Evolutionary conservation across 1,140 invertebrate species (phyloP), one percentile per base, ranked within the genome.

Genomic region (Heliothis virescens): DNA sequence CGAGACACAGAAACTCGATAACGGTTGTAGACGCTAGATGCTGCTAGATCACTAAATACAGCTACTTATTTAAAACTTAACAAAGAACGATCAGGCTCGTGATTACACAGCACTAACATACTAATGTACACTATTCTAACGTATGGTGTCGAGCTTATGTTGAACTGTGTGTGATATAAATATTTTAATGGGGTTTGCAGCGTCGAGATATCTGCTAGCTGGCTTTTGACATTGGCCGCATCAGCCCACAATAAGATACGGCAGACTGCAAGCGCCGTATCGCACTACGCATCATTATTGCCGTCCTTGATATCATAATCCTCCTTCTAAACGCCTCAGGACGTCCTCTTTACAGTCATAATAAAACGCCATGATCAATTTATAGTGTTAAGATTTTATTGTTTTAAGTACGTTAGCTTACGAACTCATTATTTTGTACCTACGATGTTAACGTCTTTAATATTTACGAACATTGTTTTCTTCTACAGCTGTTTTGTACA

Each of bases 121-220:
- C 90, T 93, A 92, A 93, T 82, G 72, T 48, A 65, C 73, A 71
- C 75, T 79, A 75, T 59, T 72, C 62, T 78, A 84, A 86, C 86
- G 83, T 82, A 85, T 85, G 85, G 83, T 87, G 83, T 85, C 79
- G 57, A 86, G 83, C 67, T 84, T 82, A 75, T 80, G 48, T 86
- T 90, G 86, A 88, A 91, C 82, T 88, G 81, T 92, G 87, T 94
- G 84, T 91, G 80, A 89, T 87, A 88, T 88, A 89, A 89, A 88
- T 90, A 88, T 93, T 93, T 94, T 94, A 84, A 92, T 92, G 90
- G 92, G 92, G 89, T 95, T 91, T 95, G 87, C 94, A 95, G 95
- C 95, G 90, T 95, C 95, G 89, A 95, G 95, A 89, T 95, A 95
- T 84, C 94, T 95, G 89, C 94, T 95, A 85, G 94, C 95, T 92